Evolutionary conservation across 2,113 vertebrate species (phyloP).

Genomic region (Notechis scutatus): DNA sequence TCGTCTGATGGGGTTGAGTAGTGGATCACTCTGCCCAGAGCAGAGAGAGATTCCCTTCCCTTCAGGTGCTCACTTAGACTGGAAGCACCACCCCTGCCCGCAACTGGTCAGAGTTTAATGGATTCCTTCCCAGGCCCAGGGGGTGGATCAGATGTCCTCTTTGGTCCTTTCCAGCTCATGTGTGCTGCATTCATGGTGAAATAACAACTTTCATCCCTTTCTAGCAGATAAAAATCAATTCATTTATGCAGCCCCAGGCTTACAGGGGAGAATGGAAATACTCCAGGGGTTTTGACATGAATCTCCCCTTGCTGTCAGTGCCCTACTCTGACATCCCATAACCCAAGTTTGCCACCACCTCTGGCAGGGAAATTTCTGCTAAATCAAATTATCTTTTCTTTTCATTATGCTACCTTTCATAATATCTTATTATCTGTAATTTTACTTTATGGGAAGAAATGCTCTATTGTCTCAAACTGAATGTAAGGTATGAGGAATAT

Average conservation of each 20-base stretch:
- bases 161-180: not conserved
- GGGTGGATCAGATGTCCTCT: not conserved
- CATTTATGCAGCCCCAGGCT: not conserved
- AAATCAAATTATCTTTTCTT: not conserved
- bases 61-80: not conserved
- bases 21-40: not conserved
- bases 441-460: not conserved
- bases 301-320: not conserved
- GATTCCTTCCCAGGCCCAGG: not conserved
- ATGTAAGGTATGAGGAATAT: not conserved
- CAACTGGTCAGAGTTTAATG: not conserved
- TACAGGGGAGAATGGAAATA: not conserved
- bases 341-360: not conserved
- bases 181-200: not conserved
- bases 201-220: not conserved
- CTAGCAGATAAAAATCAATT: not conserved
- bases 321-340: not conserved
- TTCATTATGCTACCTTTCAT: not conserved
- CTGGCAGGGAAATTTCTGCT: not conserved
- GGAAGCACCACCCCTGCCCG: not conserved
- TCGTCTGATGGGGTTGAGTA: not conserved
- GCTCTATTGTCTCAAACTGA: not conserved
- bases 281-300: not conserved
- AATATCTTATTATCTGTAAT: not conserved
- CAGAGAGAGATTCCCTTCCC: not conserved